Percentiles rank a stretch among this genome's conserved stretches.
Conservation (phyloP, 1,140 invertebrate species). For the Lithobius niger region DNA sequence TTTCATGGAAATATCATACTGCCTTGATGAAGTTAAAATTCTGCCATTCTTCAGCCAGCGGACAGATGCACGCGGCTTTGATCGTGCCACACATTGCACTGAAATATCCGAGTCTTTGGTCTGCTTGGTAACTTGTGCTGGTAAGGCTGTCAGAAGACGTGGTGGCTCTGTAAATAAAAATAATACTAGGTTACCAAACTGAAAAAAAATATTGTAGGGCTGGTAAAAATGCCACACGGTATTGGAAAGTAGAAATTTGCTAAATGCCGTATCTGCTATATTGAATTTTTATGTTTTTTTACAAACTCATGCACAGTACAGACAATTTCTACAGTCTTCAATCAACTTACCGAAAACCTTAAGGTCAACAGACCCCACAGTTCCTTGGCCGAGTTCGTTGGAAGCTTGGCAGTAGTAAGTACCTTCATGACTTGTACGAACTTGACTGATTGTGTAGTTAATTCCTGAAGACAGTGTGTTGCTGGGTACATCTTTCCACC, state of each 20-base stretch:
- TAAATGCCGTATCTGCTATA: too few relatives aligned
- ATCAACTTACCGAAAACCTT: slow-evolving; percentile 47
- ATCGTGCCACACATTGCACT: slow-evolving; percentile 66
- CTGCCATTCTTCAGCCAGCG: slow-evolving; percentile 74
- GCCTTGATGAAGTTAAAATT: slow-evolving; percentile 39
- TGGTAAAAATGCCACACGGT: background rate
- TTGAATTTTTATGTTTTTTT: too few relatives aligned
- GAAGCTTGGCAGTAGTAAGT: slow-evolving; percentile 76
- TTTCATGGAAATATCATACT: slow-evolving; percentile 61
- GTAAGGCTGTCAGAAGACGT: slow-evolving; percentile 63
- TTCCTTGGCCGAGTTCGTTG: slow-evolving; percentile 73
- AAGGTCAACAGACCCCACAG: slow-evolving; percentile 61
- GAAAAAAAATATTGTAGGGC: background rate
- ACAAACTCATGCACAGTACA: background rate
- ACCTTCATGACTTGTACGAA: slow-evolving; percentile 68
- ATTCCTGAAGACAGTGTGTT: slow-evolving; percentile 55
- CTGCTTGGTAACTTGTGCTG: slow-evolving; percentile 41
- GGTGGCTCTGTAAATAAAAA: slow-evolving; percentile 48
- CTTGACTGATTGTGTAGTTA: slow-evolving; percentile 69
- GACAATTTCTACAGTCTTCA: background rate
- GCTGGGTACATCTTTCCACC: slow-evolving; percentile 57
- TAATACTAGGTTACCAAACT: background rate
- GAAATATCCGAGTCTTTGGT: slow-evolving; percentile 67
- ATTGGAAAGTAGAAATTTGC: background rate
- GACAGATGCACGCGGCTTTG: slow-evolving; percentile 68